Evolutionary conservation across 2,888 invertebrate species (phyloP).

Genomic region (Cosmopolites sordidus): DNA sequence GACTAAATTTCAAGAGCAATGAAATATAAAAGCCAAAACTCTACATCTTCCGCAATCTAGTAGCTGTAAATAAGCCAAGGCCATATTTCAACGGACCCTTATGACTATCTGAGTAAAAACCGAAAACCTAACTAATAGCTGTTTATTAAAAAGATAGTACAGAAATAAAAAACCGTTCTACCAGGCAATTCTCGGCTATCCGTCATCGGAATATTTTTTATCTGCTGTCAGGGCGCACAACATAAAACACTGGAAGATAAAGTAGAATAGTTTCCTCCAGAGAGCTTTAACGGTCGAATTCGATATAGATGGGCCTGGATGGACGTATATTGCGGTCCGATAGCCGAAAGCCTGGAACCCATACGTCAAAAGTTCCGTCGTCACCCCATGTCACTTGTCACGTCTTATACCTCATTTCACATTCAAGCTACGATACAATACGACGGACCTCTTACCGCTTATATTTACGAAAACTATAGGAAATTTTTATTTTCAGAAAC

Average conservation of each 20-base stretch:
- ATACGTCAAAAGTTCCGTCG: conserved; percentile 27
- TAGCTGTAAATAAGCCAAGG: conserved; percentile 27
- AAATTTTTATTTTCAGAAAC: too few species aligned
- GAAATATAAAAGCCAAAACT: too few species aligned
- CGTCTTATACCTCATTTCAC: conserved; percentile 12
- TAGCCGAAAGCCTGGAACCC: conserved; percentile 21
- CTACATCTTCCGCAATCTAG: neutral
- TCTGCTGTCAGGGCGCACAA: conserved; percentile 47
- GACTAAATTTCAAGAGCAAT: too few species aligned
- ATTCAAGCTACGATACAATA: conserved; percentile 2
- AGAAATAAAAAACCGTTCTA: conserved; percentile 42
- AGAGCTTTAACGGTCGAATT: conserved; percentile 41
- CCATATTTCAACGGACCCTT: conserved; percentile 36
- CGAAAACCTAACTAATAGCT: conserved; percentile 42
- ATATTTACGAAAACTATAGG: too few species aligned
- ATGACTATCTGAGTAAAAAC: conserved; percentile 29
- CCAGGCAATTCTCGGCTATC: conserved; percentile 44
- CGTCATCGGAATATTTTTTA: conserved; percentile 50
- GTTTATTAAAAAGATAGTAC: conserved; percentile 46
- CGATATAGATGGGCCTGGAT: conserved; percentile 41
- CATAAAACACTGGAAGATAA: conserved; percentile 50
- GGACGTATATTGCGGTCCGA: conserved; percentile 30
- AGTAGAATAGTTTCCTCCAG: conserved; percentile 48
- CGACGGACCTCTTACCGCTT: neutral
- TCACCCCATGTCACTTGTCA: conserved; percentile 25